Conservation (phyloP, 2,797 vertebrate genomes). For the Schizopygopsis malacanthus region DNA sequence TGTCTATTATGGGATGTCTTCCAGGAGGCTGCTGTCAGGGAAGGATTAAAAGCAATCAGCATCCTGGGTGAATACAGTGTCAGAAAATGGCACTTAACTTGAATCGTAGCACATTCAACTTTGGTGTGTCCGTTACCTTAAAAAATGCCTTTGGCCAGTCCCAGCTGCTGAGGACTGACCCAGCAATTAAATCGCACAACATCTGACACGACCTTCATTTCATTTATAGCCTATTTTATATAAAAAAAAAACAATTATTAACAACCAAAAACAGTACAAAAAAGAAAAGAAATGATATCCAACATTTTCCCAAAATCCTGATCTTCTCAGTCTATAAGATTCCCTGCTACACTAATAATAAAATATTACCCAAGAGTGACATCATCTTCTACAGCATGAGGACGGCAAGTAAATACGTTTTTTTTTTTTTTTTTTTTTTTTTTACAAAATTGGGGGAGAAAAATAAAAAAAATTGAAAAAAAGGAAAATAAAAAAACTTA, state of each 20-base stretch:
- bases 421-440: neutral
- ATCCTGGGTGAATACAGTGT: neutral
- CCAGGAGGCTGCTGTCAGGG: slow-evolving; percentile 36
- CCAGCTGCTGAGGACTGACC: neutral
- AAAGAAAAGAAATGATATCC: neutral
- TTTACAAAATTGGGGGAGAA: neutral
- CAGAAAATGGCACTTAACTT: neutral
- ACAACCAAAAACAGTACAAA: neutral
- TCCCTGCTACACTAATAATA: neutral
- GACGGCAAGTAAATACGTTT: neutral
- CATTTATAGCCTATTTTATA: neutral
- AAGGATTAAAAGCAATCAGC: slow-evolving; percentile 22
- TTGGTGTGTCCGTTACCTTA: neutral
- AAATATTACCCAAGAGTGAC: neutral
- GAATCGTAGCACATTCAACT: neutral
- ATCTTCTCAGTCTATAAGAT: neutral
- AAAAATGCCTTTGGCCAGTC: neutral
- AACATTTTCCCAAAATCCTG: neutral
- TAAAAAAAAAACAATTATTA: neutral
- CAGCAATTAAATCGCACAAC: neutral
- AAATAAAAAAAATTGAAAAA: neutral
- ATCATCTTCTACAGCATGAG: neutral
- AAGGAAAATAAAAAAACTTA: neutral
- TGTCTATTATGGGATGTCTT: slow-evolving; percentile 35
- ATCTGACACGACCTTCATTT: neutral